A percentile compares a stretch with the other conserved stretches of the same genome.
These are phyloP conservation scores for Oppia nitens DNA, from an alignment of 1,140 invertebrate species.

Conservation along the genomic window DNA sequence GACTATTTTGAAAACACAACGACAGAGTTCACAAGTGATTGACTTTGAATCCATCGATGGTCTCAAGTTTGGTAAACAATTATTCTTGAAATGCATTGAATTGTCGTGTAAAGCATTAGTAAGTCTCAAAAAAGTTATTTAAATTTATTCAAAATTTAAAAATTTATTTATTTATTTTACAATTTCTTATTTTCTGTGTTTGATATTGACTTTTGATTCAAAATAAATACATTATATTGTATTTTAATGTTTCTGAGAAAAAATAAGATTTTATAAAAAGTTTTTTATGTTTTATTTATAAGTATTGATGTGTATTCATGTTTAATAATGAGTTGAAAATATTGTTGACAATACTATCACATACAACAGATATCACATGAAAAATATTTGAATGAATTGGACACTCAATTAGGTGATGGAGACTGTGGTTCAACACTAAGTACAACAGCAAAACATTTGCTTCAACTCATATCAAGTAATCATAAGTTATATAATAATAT, in stretches of 20 bases:
- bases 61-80: background rate
- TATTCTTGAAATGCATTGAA: background rate
- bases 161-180: constrained; percentile 3
- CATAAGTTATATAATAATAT: background rate
- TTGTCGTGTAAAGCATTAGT: background rate
- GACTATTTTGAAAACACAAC: background rate
- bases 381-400: constrained; percentile 40
- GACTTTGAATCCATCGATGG: background rate
- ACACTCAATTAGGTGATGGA: constrained; percentile 57
- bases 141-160: background rate
- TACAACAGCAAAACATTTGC: constrained; percentile 40
- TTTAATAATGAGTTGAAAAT: no score
- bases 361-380: constrained; percentile 8
- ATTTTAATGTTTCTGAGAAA: no score
- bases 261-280: no score
- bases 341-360: no score
- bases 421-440: constrained; percentile 58
- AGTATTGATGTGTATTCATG: no score
- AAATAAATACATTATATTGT: no score
- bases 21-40: background rate
- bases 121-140: constrained; percentile 21
- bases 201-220: no score
- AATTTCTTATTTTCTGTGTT: background rate
- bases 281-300: no score
- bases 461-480: constrained; percentile 20